Evolutionary conservation across 1,140 invertebrate species (phyloP).

Genomic region (Drosophila sechellia): DNA sequence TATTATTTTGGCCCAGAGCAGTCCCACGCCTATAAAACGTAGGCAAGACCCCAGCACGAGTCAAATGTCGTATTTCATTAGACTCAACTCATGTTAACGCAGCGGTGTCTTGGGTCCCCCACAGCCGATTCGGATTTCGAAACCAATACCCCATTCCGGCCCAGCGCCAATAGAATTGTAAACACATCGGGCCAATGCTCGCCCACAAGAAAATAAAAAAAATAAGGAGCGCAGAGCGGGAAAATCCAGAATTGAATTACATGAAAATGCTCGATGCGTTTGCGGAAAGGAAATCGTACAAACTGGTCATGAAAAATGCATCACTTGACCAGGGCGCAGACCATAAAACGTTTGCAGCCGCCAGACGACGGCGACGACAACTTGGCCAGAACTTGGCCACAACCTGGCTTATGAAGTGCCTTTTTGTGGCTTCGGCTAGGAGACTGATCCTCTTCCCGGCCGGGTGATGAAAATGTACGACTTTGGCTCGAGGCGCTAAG

Average conservation of each 20-base stretch:
- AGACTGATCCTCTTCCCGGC: conserved; percentile 47
- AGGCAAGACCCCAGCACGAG: conserved; percentile 64
- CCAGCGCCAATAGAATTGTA: conserved; percentile 76
- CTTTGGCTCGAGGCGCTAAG: conserved; percentile 70
- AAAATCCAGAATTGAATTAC: conserved; percentile 73
- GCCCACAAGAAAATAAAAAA: conserved; percentile 49
- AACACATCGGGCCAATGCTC: conserved; percentile 52
- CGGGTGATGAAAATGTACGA: conserved; percentile 81
- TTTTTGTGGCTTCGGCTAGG: conserved; percentile 19
- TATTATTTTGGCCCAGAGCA: conserved; percentile 61
- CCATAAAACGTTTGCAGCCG: conserved; percentile 64
- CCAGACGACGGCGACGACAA: conserved; percentile 57
- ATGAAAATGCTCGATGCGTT: conserved; percentile 77
- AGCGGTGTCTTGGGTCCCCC: conserved; percentile 53
- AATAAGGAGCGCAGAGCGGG: conserved; percentile 18
- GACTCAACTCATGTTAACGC: conserved; percentile 65
- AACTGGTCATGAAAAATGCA: conserved; percentile 83
- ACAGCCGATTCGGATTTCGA: conserved; percentile 9
- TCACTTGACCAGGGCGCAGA: conserved; percentile 54
- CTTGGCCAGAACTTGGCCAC: conserved; percentile 23
- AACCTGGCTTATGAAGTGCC: conserved; percentile 37
- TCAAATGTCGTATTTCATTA: conserved; percentile 83
- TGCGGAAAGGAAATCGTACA: conserved; percentile 79
- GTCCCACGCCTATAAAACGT: conserved; percentile 77
- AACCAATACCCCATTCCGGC: conserved; percentile 18